phyloP scores from a whole-genome alignment of 2,113 vertebrate species.

The Odontesthes bonariensis region DNA sequence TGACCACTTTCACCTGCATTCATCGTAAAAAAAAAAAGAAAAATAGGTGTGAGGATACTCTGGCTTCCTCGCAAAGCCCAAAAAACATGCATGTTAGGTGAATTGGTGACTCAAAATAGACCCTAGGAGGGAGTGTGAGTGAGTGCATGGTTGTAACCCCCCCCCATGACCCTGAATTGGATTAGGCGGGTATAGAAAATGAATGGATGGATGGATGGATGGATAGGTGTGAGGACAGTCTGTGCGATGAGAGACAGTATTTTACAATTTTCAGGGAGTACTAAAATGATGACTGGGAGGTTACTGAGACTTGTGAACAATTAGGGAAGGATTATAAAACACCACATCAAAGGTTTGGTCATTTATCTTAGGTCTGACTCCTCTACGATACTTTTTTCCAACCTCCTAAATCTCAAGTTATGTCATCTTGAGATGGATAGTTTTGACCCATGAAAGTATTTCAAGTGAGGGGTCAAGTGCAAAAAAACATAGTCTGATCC shows the following conservation, averaged over 20 bases:
- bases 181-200: no score
- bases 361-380: background rate
- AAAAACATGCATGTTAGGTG: no score
- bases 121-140: no score
- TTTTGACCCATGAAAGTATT: constrained; percentile 35
- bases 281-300: background rate
- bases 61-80: no score
- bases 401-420: background rate
- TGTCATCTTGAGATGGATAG: constrained; percentile 13
- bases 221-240: background rate
- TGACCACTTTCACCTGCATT: no score
- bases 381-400: constrained; percentile 3
- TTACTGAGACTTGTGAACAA: background rate
- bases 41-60: no score
- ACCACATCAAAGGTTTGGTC: background rate
- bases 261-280: no score
- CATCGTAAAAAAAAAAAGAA: no score
- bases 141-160: no score
- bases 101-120: no score
- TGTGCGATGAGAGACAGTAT: background rate
- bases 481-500: background rate
- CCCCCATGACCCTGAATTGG: no score
- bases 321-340: background rate
- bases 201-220: no score
- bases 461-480: constrained; percentile 27